phyloP scores from a whole-genome alignment of 1,140 invertebrate species.

The Microplitis mediator region DNA sequence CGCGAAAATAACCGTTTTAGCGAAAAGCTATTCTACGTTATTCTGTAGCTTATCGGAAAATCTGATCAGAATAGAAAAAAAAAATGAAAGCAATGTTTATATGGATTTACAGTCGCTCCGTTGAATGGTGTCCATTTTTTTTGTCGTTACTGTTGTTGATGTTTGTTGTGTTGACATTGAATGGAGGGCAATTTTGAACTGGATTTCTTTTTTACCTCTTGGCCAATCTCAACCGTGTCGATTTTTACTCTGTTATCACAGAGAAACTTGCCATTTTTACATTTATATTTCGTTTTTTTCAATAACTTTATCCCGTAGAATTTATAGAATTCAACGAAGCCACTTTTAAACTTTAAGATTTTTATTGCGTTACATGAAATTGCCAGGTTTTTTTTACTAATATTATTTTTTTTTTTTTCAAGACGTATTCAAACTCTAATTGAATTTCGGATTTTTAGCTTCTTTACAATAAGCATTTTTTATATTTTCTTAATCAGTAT shows the following conservation, averaged over 20 bases:
- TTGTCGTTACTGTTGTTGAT: constrained; percentile 1
- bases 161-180: constrained; percentile 12
- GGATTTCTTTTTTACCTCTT: constrained; percentile 27
- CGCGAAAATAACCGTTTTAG: constrained; percentile 45
- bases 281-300: constrained; percentile 8
- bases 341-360: neutral
- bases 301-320: constrained; percentile 10
- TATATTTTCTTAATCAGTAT: too few species aligned
- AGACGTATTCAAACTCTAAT: too few species aligned
- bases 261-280: neutral
- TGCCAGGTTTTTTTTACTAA: neutral
- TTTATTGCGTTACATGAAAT: neutral
- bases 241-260: constrained; percentile 33
- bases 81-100: neutral
- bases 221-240: constrained; percentile 23
- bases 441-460: too few species aligned
- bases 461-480: too few species aligned
- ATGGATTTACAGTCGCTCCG: constrained; percentile 25
- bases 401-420: neutral
- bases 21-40: constrained; percentile 38
- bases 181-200: constrained; percentile 46
- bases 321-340: too few species aligned
- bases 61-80: constrained; percentile 24
- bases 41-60: constrained; percentile 41
- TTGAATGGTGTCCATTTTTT: constrained; percentile 7